A percentile compares a stretch with the other conserved stretches of the same genome.
phyloP scores from a whole-genome alignment of 2,888 invertebrate genomes.

The Hanleya hanleyi region DNA sequence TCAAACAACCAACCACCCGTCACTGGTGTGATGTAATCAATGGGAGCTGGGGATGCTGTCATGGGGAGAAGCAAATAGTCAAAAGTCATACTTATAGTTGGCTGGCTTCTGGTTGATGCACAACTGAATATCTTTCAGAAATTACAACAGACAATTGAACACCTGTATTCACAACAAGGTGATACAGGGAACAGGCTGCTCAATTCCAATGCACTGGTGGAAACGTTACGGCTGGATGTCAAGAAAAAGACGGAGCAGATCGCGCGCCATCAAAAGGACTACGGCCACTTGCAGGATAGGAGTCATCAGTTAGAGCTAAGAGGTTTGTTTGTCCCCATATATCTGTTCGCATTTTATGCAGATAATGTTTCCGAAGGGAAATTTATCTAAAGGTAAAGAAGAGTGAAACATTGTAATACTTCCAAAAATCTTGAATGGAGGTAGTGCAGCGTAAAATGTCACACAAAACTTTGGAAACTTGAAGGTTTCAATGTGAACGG shows the following conservation, averaged over 20 bases:
- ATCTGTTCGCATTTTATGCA: too few relatives aligned
- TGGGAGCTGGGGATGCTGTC: too few relatives aligned
- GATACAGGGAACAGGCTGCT: conserved; percentile 46
- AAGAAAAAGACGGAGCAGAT: conserved; percentile 56
- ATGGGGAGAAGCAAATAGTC: too few relatives aligned
- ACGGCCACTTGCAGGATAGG: conserved; percentile 54
- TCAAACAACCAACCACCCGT: too few relatives aligned
- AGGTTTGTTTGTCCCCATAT: conserved; percentile 39
- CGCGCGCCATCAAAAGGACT: conserved; percentile 52
- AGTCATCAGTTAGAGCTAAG: conserved; percentile 58
- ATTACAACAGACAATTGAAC: conserved; percentile 46
- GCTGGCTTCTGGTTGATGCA: too few relatives aligned
- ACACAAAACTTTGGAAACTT: too few relatives aligned
- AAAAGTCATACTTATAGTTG: too few relatives aligned
- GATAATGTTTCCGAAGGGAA: too few relatives aligned
- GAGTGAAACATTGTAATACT: neutral
- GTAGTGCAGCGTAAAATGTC: neutral
- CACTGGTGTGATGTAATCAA: too few relatives aligned
- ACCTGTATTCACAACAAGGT: conserved; percentile 40
- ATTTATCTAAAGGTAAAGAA: too few relatives aligned
- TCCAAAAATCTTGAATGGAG: too few relatives aligned
- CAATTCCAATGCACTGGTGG: conserved; percentile 44
- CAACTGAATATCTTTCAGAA: conserved; percentile 36
- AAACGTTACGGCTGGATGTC: conserved; percentile 47
- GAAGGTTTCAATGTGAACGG: too few relatives aligned